These are phyloP conservation scores for Silurus meridionalis DNA, from an alignment of 2,113 vertebrate genomes.

Conservation along the genomic window DNA sequence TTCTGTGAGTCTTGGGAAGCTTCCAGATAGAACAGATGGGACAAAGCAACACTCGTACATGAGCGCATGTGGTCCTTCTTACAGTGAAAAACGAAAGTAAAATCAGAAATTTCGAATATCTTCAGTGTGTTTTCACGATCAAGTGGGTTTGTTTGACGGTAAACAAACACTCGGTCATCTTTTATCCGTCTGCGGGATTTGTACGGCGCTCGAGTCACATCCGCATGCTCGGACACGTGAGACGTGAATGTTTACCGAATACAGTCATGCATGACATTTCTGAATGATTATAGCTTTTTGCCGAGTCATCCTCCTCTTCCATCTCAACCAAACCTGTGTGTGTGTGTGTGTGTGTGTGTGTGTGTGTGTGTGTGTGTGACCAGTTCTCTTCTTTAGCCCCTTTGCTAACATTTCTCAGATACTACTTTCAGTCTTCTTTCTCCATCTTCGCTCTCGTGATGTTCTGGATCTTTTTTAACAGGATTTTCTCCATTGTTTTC, in stretches of 20 bases:
- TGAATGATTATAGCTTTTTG: constrained; percentile 1
- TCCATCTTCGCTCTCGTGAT: constrained; percentile 36
- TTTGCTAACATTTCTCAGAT: neutral
- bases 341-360: neutral
- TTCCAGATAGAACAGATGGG: constrained; percentile 49
- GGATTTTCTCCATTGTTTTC: neutral
- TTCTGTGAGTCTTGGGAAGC: constrained; percentile 30
- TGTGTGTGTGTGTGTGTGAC: neutral
- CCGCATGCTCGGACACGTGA: constrained; percentile 10
- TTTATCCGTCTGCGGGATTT: neutral
- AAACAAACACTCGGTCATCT: neutral
- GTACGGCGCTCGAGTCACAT: neutral
- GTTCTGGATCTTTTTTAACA: neutral
- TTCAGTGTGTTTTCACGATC: neutral
- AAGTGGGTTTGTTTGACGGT: neutral
- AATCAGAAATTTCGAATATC: neutral
- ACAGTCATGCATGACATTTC: neutral
- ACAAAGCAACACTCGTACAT: neutral
- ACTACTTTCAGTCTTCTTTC: neutral
- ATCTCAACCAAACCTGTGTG: neutral
- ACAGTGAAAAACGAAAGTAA: neutral
- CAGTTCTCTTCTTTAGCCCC: neutral
- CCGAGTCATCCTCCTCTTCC: neutral
- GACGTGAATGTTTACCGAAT: neutral
- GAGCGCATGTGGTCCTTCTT: neutral